phyloP scores from a whole-genome alignment of 2,113 vertebrate genomes.

The Archilochus colubris region DNA sequence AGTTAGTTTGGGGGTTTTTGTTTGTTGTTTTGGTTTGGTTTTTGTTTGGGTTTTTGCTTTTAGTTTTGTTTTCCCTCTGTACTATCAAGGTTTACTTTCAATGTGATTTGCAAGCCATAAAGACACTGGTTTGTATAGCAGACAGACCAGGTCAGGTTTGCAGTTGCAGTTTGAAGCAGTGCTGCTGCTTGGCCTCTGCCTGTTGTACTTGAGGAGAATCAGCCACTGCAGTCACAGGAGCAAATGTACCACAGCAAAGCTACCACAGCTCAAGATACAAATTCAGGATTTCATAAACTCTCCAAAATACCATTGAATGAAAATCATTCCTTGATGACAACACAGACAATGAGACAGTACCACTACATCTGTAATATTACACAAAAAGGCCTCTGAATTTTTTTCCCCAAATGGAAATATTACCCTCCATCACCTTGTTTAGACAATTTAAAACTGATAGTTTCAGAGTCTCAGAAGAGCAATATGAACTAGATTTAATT shows the following conservation, averaged over 20 bases:
- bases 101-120: background rate
- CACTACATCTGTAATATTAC: background rate
- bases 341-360: background rate
- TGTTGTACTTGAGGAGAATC: background rate
- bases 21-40: too few relatives aligned
- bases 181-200: background rate
- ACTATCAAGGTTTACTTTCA: background rate
- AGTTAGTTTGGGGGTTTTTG: too few relatives aligned
- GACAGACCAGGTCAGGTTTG: background rate
- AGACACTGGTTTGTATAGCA: fast-evolving
- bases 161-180: background rate
- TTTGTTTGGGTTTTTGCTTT: background rate
- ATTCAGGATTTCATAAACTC: background rate
- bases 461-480: background rate
- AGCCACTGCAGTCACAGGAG: fast-evolving
- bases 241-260: background rate
- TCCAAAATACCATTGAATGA: background rate
- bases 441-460: background rate
- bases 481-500: background rate
- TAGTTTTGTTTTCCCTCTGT: background rate
- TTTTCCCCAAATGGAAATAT: background rate
- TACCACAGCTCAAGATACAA: background rate
- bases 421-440: background rate
- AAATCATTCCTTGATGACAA: background rate
- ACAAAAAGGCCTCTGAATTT: background rate